Base-by-base conservation (phyloP, 1,140 invertebrate species). In the Fopius arisanus region DNA sequence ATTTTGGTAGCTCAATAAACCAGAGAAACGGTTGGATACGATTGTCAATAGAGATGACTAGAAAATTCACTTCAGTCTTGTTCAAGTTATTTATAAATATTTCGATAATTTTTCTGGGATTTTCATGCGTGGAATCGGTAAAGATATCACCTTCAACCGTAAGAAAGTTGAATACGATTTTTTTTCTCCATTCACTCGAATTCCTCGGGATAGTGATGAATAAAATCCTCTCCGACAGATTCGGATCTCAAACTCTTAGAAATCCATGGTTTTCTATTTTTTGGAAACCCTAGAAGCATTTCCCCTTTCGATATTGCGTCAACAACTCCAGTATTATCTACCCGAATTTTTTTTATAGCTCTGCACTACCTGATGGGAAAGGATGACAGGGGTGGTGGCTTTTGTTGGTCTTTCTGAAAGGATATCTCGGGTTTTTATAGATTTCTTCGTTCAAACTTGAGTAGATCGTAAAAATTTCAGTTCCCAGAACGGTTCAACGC, bases 371-470 rank as follows among this genome's bases (percentile, higher is more conserved):
- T 31, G 48, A n/a, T 59, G 19, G 68, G 26, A 51, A 1, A 12
- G 51, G 31, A 51, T 70, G 68, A 70, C 68, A 59, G 10, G 48
- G 41, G 67, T 28, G 28, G 21, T 4, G 21, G 40, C 40, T 51
- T 68, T 68, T 68, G 67, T 68, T 29, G 41, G 1, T 9, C 0
- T 33, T 37, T 65, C 72, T 41, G 67, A 54, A 77, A 69, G 72
- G 41, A 48, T 19, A 5, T 19, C 14, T 19, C 43, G 16, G 7
- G 14, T 48, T 48, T 48, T 12, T 14, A 16, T 48, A 5, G n/a
- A 48, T 19, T 48, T 48, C 16, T 48, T 48, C 1, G 16, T 48
- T 48, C 5, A n/a, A 19, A 12, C 43, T n/a, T 3, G 33, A 37
- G 9, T 12, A 7, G 12, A 37, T 12, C 33, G 33, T 37, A 12